These are phyloP conservation scores for Gambusia affinis DNA, from an alignment of 2,113 vertebrate genomes.

Conservation along the genomic window DNA sequence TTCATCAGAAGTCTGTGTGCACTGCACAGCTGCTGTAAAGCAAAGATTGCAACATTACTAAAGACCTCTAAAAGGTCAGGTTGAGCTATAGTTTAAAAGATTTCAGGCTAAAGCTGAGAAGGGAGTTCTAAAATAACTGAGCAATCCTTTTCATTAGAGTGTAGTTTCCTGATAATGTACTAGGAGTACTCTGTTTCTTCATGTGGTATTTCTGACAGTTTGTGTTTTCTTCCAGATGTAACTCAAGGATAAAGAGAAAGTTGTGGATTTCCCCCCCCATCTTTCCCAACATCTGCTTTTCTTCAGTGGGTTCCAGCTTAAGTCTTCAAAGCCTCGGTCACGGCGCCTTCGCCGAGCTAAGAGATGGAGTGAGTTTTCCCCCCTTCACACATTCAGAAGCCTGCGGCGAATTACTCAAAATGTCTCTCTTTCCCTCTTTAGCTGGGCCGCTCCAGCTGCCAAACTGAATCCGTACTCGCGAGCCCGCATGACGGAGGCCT, in stretches of 20 bases:
- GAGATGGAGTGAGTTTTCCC: slow-evolving; percentile 75
- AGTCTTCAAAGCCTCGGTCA: background rate
- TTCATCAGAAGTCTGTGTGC: background rate
- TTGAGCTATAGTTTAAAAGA: background rate
- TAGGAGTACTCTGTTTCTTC: background rate
- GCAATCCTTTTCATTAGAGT: background rate
- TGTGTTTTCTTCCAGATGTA: slow-evolving; percentile 34
- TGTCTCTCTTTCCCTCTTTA: slow-evolving; percentile 50
- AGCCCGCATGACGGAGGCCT: slow-evolving; percentile 82
- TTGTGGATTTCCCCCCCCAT: background rate
- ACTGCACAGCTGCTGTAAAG: background rate
- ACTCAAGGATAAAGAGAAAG: slow-evolving; percentile 19
- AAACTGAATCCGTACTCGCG: slow-evolving; percentile 81
- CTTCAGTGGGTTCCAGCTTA: background rate
- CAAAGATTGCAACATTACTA: too few relatives aligned
- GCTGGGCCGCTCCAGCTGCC: slow-evolving; percentile 71
- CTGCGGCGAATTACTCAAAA: slow-evolving; percentile 19
- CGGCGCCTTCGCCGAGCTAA: slow-evolving; percentile 3
- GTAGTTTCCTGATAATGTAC: background rate
- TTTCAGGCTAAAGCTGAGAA: too few relatives aligned
- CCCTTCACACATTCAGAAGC: slow-evolving; percentile 1
- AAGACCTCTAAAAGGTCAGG: background rate
- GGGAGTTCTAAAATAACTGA: too few relatives aligned
- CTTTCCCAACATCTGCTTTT: background rate
- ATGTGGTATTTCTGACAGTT: background rate